Conservation (phyloP, 2,113 vertebrate genomes). For the Numida meleagris region DNA sequence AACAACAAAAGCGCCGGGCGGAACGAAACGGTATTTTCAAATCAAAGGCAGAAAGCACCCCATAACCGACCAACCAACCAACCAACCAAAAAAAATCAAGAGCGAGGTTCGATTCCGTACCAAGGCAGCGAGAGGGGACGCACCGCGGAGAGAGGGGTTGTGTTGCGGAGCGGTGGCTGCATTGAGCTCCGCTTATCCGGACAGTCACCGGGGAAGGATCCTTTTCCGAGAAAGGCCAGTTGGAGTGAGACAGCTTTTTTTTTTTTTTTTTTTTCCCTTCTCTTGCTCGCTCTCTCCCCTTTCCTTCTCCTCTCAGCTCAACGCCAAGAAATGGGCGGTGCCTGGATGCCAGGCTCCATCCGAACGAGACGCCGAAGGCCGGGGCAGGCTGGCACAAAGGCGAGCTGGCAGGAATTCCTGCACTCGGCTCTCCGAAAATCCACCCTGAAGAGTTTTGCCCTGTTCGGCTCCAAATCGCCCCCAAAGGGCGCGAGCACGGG, state of each 20-base stretch:
- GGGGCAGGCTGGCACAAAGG: constrained; percentile 75
- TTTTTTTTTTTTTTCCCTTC: constrained; percentile 16
- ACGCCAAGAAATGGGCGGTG: constrained; percentile 78
- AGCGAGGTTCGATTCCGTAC: constrained; percentile 70
- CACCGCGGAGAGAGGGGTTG: constrained; percentile 67
- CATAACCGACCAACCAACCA: background rate
- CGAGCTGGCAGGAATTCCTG: constrained; percentile 74
- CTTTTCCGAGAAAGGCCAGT: constrained; percentile 75
- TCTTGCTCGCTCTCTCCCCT: constrained; percentile 65
- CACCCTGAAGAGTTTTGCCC: constrained; percentile 28
- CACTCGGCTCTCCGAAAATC: constrained; percentile 50
- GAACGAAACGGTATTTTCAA: constrained; percentile 49
- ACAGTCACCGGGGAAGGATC: constrained; percentile 71
- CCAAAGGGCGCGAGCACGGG: background rate
- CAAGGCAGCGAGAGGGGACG: constrained; percentile 66
- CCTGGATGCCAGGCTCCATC: constrained; percentile 78
- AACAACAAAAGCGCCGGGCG: constrained; percentile 56
- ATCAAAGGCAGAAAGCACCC: constrained; percentile 44
- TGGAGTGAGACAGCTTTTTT: constrained; percentile 73
- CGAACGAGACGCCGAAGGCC: constrained; percentile 72
- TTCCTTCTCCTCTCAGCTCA: constrained; percentile 75
- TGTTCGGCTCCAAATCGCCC: background rate
- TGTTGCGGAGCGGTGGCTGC: constrained; percentile 67
- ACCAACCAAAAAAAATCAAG: constrained; percentile 14
- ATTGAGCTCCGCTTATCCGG: constrained; percentile 72